phyloP scores from a whole-genome alignment of 2,888 invertebrate genomes.

The Neuroscelio doddi region DNA sequence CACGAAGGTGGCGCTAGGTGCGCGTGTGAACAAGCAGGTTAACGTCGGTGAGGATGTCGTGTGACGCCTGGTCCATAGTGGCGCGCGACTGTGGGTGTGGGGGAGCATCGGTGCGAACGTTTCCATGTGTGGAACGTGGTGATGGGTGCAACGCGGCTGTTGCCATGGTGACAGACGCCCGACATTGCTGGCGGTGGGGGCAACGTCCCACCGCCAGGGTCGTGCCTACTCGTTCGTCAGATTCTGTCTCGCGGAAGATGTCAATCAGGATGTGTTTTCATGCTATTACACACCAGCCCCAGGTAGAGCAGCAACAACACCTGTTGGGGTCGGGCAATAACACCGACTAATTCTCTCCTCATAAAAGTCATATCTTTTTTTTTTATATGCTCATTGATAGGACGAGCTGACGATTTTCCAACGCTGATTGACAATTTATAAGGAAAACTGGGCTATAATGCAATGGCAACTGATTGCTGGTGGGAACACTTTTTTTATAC shows the following conservation, averaged over 20 bases:
- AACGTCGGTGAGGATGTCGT: constrained; percentile 1
- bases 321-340: constrained; percentile 3
- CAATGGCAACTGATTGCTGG: too few relatives aligned
- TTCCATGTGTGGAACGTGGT: constrained; percentile 42
- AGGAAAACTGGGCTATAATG: too few relatives aligned
- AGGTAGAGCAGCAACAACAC: neutral
- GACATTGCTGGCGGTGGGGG: constrained; percentile 71
- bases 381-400: too few relatives aligned
- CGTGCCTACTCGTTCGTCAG: constrained; percentile 62
- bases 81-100: constrained; percentile 35
- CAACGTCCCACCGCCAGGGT: constrained; percentile 71
- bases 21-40: constrained; percentile 14
- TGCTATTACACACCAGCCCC: neutral
- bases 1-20: constrained; percentile 14
- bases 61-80: constrained; percentile 8
- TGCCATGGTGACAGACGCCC: constrained; percentile 74
- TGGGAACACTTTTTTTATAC: too few relatives aligned
- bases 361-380: too few relatives aligned
- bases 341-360: too few relatives aligned
- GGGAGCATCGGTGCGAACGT: constrained; percentile 11
- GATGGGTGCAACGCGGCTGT: constrained; percentile 72
- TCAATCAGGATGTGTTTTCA: constrained; percentile 15
- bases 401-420: too few relatives aligned
- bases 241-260: constrained; percentile 34
- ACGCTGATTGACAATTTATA: too few relatives aligned